Evolutionary conservation across 2,888 invertebrate genomes (phyloP), one percentile per base, ranked within the genome.

Genomic region (Brachypterus glaber): DNA sequence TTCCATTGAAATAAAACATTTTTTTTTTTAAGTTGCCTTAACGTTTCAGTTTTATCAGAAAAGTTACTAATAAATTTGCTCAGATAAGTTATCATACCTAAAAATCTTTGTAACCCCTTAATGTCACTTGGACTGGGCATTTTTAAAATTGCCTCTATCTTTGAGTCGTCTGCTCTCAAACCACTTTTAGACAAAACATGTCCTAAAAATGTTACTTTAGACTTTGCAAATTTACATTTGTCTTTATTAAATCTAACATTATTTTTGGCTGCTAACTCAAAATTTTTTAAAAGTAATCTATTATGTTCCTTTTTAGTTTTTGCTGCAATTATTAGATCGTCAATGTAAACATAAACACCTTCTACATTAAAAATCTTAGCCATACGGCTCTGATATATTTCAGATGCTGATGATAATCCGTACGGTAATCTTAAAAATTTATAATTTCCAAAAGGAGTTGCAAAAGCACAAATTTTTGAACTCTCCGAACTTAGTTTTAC

Each of bases 271-370:
- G 48, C 48, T 39, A 39, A 27, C 30, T 44, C n/a, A 14, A 51
- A 39, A n/a, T 48, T 43, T 36, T 43, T 7, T 29, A 37, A 25
- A 12, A 47, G 26, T 9, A n/a, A n/a, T n/a, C 26, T 7, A 15
- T 50, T 38, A 26, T 49, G 49, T 36, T 55, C 44, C 18, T 45
- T 35, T 43, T 46, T 17, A 9, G 39, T 49, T 33, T 48, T 39
- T 13, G 46, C 48, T 40, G n/a, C n/a, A n/a, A n/a, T n/a, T n/a
- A n/a, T n/a, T n/a, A n/a, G n/a, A n/a, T n/a, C n/a, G n/a, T n/a
- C n/a, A n/a, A n/a, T n/a, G n/a, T n/a, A n/a, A n/a, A n/a, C n/a
- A n/a, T n/a, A n/a, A n/a, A n/a, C n/a, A n/a, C n/a, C n/a, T n/a
- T n/a, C n/a, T n/a, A n/a, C n/a, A n/a, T n/a, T n/a, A n/a, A n/a